Conservation (phyloP, 2,113 vertebrate species). For the Prietella phreatophila region DNA sequence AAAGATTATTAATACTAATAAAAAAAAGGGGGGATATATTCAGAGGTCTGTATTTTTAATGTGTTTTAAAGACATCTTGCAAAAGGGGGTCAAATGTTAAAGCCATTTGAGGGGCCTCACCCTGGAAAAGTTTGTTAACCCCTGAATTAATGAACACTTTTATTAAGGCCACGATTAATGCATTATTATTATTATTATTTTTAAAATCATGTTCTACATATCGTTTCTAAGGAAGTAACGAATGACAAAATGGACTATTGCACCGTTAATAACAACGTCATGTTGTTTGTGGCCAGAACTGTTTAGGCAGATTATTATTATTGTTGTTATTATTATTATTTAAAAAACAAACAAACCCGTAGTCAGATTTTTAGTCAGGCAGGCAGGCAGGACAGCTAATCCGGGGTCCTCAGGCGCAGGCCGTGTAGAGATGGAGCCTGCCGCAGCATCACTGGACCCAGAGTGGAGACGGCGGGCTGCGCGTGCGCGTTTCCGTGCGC, state of each 20-base stretch:
- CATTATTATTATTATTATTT: too few species aligned
- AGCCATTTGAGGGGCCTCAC: too few species aligned
- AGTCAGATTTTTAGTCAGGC: neutral
- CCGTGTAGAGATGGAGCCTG: neutral
- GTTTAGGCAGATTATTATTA: too few species aligned
- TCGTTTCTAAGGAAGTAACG: neutral
- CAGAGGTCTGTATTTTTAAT: too few species aligned
- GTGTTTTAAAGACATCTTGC: too few species aligned
- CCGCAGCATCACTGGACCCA: conserved; percentile 41
- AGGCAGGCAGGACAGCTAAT: neutral
- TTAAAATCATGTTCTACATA: neutral
- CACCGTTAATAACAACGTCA: neutral
- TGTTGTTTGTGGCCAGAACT: too few species aligned
- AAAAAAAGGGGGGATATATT: too few species aligned
- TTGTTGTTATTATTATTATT: too few species aligned
- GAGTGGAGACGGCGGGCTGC: conserved; percentile 8
- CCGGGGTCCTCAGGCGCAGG: neutral
- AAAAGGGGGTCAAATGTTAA: too few species aligned
- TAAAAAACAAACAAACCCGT: too few species aligned
- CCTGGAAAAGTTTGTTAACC: too few species aligned
- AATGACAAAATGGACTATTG: neutral
- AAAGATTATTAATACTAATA: too few species aligned
- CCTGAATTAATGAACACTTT: neutral
- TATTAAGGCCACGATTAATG: neutral
- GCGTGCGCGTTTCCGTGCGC: conserved; percentile 25